Evolutionary conservation across 2,888 invertebrate genomes (phyloP), one percentile per base, ranked within the genome.

Genomic region (Drosophila flavopinicola): DNA sequence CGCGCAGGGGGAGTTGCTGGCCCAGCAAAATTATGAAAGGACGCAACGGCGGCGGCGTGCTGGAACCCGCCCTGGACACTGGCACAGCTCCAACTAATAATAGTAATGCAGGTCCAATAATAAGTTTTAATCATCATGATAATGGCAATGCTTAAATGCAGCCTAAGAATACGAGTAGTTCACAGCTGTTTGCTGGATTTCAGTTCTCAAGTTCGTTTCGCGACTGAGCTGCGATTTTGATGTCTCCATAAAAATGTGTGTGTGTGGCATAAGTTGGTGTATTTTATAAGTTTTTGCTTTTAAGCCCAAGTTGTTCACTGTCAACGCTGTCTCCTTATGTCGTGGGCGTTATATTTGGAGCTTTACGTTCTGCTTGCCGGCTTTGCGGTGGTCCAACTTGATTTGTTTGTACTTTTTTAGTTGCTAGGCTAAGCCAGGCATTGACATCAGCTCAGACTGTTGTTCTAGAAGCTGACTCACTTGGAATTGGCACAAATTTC

Each of bases 41-140:
- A 87, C 73, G 80, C 61, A 9, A 23, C 30, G 41, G 45, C 24
- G 3, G 57, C 82, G 69, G 75, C 80, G 87, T 87, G 85, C 82
- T 66, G 66, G 85, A 69, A 44, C 54, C 75, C 75, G 82, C 75
- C 78, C 63, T 68, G 70, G 54, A 60, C 66, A 58, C 56, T 51
- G 51, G 39, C 49, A 47, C 49, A 63, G 53, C 42, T 35, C 10
- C 33, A 61, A 74, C 78, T 84, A 84, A 84, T 84, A 85, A 84
- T 87, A 84, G 85, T 87, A 84, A 84, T 84, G 75, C 84, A 41
- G 79, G 61, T 66, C 78, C 83, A 84, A 85, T 85, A 84, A 84
- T 84, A 84, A 85, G 87, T 84, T 84, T 82, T 84, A 84, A 84
- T 84, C 87, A 87, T 87, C 83, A 87, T 75, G 85, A 87, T 83